Evolutionary conservation across 53 echinoderm and acorn worm species (phyloP).

Genomic region (Echinarachnius parma): DNA sequence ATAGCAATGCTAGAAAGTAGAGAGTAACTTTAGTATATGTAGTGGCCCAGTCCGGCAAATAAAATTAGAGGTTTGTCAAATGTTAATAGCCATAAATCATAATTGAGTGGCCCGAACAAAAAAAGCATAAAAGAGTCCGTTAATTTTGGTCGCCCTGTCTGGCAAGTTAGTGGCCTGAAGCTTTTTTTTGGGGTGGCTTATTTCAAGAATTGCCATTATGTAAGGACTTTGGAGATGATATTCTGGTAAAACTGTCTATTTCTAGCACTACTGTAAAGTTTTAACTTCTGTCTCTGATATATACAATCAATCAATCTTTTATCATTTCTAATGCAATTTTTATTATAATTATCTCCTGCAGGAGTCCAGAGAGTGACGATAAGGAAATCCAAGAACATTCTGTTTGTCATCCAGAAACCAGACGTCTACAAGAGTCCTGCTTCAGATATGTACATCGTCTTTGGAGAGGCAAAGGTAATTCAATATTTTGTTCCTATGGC

Average conservation of each 20-base stretch:
- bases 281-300: neutral
- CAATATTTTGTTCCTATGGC: too few species aligned
- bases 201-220: too few species aligned
- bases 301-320: neutral
- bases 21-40: too few species aligned
- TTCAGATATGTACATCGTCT: slow-evolving; percentile 82
- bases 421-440: slow-evolving; percentile 92
- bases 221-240: too few species aligned
- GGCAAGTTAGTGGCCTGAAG: too few species aligned
- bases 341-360: neutral
- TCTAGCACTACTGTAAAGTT: neutral
- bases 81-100: too few species aligned
- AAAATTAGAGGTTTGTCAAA: too few species aligned
- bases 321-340: neutral
- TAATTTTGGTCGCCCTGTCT: too few species aligned
- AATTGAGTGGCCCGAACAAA: too few species aligned
- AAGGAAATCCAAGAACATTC: slow-evolving; percentile 91
- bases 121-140: too few species aligned
- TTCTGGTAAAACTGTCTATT: neutral
- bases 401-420: slow-evolving; percentile 87
- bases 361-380: slow-evolving; percentile 88
- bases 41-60: too few species aligned
- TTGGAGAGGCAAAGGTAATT: slow-evolving; percentile 94
- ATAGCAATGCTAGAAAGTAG: neutral
- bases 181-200: too few species aligned